A percentile compares a stretch with the other conserved stretches of the same genome.
Conservation (phyloP, 2,888 invertebrate genomes). For the Abscondita cerata region DNA sequence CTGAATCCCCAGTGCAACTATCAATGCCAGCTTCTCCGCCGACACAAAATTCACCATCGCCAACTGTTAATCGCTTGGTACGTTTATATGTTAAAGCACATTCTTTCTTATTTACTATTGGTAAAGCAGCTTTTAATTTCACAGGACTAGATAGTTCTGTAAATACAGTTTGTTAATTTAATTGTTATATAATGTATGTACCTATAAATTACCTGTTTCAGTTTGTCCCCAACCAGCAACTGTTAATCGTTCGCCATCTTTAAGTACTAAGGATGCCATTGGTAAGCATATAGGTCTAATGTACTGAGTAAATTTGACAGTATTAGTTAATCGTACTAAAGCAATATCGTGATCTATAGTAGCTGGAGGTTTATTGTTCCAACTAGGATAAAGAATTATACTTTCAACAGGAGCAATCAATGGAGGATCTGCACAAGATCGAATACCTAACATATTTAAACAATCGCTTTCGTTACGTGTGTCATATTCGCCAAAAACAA, state of each 20-base stretch:
- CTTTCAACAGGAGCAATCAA: constrained; percentile 54
- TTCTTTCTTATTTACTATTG: constrained; percentile 61
- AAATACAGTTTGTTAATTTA: background rate
- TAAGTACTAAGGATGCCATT: constrained; percentile 37
- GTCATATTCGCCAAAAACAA: constrained; percentile 58
- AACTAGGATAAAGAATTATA: constrained; percentile 53
- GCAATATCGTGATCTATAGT: constrained; percentile 55
- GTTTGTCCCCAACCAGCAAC: constrained; percentile 59
- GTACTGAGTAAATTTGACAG: constrained; percentile 48
- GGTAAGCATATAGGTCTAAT: constrained; percentile 54
- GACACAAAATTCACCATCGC: constrained; percentile 69
- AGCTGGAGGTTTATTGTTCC: constrained; percentile 38
- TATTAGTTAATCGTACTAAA: constrained; percentile 50
- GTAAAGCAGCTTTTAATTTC: constrained; percentile 53
- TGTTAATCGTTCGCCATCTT: constrained; percentile 42
- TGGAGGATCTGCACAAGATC: constrained; percentile 55
- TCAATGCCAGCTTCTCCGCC: constrained; percentile 72
- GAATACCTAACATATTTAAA: constrained; percentile 47
- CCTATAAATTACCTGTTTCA: constrained; percentile 47
- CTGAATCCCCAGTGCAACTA: constrained; percentile 64
- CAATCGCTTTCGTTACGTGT: constrained; percentile 54
- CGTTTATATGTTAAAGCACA: constrained; percentile 61
- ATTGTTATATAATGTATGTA: background rate
- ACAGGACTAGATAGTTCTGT: constrained; percentile 41
- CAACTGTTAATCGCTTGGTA: constrained; percentile 58